These are phyloP conservation scores for Onychorhynchus coronatus DNA, from an alignment of 2,113 vertebrate species.

Conservation along the genomic window DNA sequence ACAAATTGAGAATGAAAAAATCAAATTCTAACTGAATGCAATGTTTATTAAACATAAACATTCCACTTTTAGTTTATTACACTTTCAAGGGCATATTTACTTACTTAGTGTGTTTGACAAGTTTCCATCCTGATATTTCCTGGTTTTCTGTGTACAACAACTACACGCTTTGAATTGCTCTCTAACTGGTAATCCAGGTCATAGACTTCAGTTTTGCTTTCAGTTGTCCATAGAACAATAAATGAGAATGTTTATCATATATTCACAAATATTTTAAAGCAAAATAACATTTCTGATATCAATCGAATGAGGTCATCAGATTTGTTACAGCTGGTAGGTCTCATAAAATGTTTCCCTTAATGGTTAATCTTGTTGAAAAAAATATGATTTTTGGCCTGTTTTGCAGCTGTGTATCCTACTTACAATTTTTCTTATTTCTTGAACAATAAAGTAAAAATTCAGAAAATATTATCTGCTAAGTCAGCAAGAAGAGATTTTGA, in stretches of 20 bases:
- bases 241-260: background rate
- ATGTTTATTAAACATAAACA: background rate
- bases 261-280: background rate
- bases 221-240: no score
- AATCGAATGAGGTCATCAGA: background rate
- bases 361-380: background rate
- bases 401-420: background rate
- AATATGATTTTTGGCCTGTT: rapidly evolving
- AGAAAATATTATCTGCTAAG: background rate
- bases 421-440: background rate
- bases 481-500: background rate
- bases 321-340: background rate
- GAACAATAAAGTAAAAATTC: background rate
- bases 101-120: background rate
- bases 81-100: background rate
- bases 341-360: background rate
- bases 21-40: background rate
- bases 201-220: background rate
- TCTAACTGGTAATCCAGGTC: background rate
- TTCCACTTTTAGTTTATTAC: background rate
- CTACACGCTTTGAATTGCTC: background rate
- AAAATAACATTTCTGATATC: background rate
- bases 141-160: background rate
- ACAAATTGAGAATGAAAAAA: background rate
- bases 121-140: background rate